Evolutionary conservation across 2,888 invertebrate species (phyloP).

Genomic region (Eupithecia dodoneata): DNA sequence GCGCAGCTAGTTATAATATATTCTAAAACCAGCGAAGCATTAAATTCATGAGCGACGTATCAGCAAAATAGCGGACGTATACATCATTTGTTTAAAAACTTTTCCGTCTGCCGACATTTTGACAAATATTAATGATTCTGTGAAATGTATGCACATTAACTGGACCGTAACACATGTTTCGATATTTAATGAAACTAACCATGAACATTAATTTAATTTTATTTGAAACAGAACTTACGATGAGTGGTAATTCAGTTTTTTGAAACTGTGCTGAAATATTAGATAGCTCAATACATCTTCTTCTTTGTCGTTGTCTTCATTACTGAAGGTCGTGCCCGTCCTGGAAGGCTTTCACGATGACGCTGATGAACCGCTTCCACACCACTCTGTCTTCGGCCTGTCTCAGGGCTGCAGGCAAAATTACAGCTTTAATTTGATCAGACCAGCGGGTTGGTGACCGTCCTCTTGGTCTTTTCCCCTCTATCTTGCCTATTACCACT

Average conservation of each 20-base stretch:
- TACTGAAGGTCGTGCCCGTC: too few relatives aligned
- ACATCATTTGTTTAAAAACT: slow-evolving; percentile 47
- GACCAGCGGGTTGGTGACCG: too few relatives aligned
- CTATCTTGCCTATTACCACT: too few relatives aligned
- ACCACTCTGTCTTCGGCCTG: too few relatives aligned
- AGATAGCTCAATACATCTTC: too few relatives aligned
- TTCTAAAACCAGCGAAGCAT: neutral
- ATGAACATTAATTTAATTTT: neutral
- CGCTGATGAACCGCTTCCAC: too few relatives aligned
- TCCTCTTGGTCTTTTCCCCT: too few relatives aligned
- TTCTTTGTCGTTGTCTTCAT: too few relatives aligned
- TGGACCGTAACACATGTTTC: slow-evolving; percentile 59
- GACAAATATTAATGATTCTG: slow-evolving; percentile 63
- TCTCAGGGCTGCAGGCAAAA: too few relatives aligned
- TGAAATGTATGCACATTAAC: slow-evolving; percentile 54
- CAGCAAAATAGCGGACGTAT: slow-evolving; percentile 47
- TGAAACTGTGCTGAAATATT: too few relatives aligned
- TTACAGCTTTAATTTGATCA: too few relatives aligned
- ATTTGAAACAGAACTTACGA: neutral
- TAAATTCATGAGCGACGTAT: slow-evolving; percentile 8
- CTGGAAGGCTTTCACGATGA: too few relatives aligned
- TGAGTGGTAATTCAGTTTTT: neutral
- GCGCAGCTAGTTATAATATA: neutral
- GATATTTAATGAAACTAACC: slow-evolving; percentile 10
- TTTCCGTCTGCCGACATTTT: slow-evolving; percentile 55